Percentiles rank a stretch among this genome's conserved stretches.
Conservation (phyloP, 2,113 vertebrate species). For the Ursus arctos region DNA sequence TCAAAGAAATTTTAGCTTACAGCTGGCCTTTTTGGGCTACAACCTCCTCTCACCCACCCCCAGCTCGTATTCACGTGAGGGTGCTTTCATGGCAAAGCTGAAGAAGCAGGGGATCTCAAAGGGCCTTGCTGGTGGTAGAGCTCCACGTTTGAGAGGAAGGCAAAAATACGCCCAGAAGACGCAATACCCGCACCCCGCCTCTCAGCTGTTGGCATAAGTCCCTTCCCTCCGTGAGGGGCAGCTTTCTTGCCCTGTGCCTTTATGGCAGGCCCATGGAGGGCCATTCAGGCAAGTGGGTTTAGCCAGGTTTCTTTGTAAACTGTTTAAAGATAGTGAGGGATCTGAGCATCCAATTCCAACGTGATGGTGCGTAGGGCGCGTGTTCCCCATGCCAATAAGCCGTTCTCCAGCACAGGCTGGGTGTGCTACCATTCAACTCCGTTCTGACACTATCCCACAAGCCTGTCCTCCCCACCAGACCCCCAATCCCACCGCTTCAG, state of each 20-base stretch:
- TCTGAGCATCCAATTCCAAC: background rate
- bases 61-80: constrained; percentile 25
- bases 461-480: background rate
- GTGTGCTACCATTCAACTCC: background rate
- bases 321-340: background rate
- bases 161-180: background rate
- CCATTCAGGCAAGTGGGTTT: background rate
- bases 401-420: background rate
- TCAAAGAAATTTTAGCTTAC: constrained; percentile 79
- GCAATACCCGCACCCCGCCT: too few relatives aligned
- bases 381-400: background rate
- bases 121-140: background rate
- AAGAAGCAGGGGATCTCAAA: background rate
- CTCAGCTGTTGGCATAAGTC: background rate
- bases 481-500: background rate
- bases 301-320: background rate
- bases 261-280: background rate
- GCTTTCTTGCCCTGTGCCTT: background rate
- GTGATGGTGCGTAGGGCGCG: background rate
- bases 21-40: constrained; percentile 79
- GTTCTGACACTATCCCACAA: background rate
- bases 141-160: background rate
- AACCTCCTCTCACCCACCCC: constrained; percentile 68
- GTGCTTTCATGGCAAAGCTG: background rate
- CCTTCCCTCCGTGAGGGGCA: background rate